A percentile compares a stretch with the other conserved stretches of the same genome.
These are phyloP conservation scores for Eueremaeus valkanovi DNA, from an alignment of 2,888 invertebrate species.

Conservation along the genomic window DNA sequence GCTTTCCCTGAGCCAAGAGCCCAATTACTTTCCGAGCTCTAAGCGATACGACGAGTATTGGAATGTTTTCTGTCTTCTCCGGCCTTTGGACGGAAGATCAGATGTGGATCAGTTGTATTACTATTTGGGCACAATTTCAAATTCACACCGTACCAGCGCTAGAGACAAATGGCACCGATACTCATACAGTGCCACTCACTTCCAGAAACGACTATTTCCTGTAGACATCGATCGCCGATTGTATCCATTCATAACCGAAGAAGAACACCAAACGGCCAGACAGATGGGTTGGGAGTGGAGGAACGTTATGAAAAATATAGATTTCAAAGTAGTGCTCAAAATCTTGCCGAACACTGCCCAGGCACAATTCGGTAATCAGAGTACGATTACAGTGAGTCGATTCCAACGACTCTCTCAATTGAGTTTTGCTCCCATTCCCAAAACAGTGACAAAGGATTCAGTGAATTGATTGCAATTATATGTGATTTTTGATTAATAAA, in stretches of 20 bases:
- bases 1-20: background rate
- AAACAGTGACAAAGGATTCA: no score
- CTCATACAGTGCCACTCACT: background rate
- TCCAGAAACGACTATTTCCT: background rate
- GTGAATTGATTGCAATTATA: no score
- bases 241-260: background rate
- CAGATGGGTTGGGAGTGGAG: background rate
- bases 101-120: background rate
- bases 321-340: background rate
- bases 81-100: background rate
- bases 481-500: no score
- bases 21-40: background rate
- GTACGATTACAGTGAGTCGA: background rate
- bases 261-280: background rate
- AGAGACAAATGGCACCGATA: no score
- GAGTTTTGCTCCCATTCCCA: no score
- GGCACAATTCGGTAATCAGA: background rate
- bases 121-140: conserved; percentile 4
- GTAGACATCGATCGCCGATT: background rate
- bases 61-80: background rate
- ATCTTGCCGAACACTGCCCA: background rate
- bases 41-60: background rate
- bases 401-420: no score
- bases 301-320: background rate
- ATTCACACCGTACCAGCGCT: background rate